Evolutionary conservation across 92 coral and sea anemone genomes (phyloP).

Genomic region (Desmophyllum pertusum): DNA sequence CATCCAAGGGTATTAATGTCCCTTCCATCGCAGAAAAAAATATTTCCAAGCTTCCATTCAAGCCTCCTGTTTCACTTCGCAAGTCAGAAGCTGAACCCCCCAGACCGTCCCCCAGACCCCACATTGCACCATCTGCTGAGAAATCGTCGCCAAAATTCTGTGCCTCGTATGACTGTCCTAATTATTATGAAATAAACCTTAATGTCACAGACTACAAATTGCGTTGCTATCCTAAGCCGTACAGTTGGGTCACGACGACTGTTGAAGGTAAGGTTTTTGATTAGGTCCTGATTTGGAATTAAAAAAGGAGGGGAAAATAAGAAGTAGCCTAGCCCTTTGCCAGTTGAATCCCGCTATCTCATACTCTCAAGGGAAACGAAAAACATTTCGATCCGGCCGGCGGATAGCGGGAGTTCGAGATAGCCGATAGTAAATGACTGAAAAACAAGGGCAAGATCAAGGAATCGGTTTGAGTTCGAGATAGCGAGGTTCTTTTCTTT

Average conservation of each 20-base stretch:
- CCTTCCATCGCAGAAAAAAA: neutral
- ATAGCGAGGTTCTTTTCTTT: no score
- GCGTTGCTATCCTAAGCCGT: conserved; percentile 68
- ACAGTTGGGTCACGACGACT: conserved; percentile 76
- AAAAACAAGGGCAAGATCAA: no score
- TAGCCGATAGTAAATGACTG: no score
- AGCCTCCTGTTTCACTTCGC: no score
- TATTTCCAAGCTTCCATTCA: neutral
- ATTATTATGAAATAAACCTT: conserved; percentile 51
- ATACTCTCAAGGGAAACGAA: no score
- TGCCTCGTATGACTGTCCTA: conserved; percentile 68
- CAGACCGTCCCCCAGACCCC: neutral
- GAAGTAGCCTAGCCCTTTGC: no score
- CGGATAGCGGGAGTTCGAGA: no score
- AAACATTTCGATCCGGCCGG: no score
- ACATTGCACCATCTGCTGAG: neutral
- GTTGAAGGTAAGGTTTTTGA: conserved; percentile 49
- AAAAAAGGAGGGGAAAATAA: neutral
- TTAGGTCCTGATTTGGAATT: neutral
- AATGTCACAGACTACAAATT: conserved; percentile 55
- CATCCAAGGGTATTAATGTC: neutral
- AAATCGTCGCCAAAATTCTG: conserved; percentile 45
- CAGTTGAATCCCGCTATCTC: no score
- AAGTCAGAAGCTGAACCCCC: neutral
- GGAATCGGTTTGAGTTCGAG: no score